Conservation (phyloP, 92 coral and sea anemone species). For the Virgularia gustaviana region DNA sequence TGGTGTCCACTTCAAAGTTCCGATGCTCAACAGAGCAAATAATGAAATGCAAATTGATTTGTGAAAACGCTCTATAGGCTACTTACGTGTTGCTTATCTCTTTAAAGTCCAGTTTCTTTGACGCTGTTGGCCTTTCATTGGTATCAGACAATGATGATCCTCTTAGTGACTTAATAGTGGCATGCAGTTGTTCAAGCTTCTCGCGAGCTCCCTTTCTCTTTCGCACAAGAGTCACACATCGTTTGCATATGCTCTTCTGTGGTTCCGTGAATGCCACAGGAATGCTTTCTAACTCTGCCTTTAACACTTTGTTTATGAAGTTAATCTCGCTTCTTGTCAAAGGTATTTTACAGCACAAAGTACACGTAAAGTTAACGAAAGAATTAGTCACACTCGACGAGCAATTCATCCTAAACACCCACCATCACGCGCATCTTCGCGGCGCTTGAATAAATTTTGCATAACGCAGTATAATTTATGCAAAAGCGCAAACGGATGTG, state of each 20-base stretch:
- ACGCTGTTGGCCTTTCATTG: not conserved
- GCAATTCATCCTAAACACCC: too few species aligned
- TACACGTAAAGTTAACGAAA: constrained; percentile 25
- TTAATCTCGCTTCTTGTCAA: constrained; percentile 7
- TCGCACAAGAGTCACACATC: constrained; percentile 18
- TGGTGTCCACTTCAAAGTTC: too few species aligned
- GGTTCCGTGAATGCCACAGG: not conserved
- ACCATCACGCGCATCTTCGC: too few species aligned
- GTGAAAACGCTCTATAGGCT: too few species aligned
- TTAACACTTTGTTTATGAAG: constrained; percentile 13
- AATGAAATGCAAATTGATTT: too few species aligned
- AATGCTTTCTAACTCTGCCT: constrained; percentile 20
- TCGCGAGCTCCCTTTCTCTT: constrained; percentile 23
- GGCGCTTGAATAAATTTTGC: constrained; percentile 8
- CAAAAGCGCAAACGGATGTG: constrained; percentile 13
- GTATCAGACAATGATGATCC: constrained; percentile 9
- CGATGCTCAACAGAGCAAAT: too few species aligned
- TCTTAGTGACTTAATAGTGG: not conserved
- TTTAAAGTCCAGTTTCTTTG: not conserved
- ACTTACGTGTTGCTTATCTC: not conserved
- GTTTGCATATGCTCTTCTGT: constrained; percentile 20
- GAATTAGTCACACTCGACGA: too few species aligned
- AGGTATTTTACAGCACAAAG: constrained; percentile 25
- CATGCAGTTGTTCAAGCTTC: constrained; percentile 15
- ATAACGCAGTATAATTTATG: constrained; percentile 10